phyloP scores from a whole-genome alignment of 1,140 invertebrate genomes.

The Microplitis mediator region DNA sequence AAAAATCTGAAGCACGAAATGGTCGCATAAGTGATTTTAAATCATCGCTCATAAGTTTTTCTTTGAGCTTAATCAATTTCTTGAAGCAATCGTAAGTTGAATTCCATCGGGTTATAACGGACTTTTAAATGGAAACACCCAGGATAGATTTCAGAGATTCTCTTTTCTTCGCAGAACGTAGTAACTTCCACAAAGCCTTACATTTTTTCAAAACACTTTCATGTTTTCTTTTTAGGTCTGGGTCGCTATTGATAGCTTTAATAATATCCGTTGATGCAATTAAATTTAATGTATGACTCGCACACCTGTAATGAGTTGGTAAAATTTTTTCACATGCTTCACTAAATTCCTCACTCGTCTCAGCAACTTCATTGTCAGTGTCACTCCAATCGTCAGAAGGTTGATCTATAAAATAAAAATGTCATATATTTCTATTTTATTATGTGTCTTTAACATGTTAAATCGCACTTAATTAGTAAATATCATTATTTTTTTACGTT shows the following conservation, averaged over 20 bases:
- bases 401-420: not conserved
- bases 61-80: slow-evolving; percentile 20
- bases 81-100: slow-evolving; percentile 30
- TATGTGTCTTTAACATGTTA: not conserved
- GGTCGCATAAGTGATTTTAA: not conserved
- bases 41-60: slow-evolving; percentile 11
- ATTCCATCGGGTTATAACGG: slow-evolving; percentile 35
- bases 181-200: slow-evolving; percentile 28
- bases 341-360: slow-evolving; percentile 35
- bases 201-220: slow-evolving; percentile 33
- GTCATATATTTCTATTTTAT: slow-evolving; percentile 14
- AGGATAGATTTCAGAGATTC: slow-evolving; percentile 29
- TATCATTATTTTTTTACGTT: too few species aligned
- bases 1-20: slow-evolving; percentile 2
- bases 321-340: slow-evolving; percentile 11
- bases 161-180: slow-evolving; percentile 26
- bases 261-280: slow-evolving; percentile 14
- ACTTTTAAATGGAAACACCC: slow-evolving; percentile 21
- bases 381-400: not conserved
- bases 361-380: not conserved
- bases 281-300: too few species aligned
- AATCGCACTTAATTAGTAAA: too few species aligned
- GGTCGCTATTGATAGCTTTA: slow-evolving; percentile 14
- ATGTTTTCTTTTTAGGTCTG: slow-evolving; percentile 6
- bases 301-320: slow-evolving; percentile 16